phyloP scores from a whole-genome alignment of 2,888 invertebrate genomes.

The Latrodectus elegans region DNA sequence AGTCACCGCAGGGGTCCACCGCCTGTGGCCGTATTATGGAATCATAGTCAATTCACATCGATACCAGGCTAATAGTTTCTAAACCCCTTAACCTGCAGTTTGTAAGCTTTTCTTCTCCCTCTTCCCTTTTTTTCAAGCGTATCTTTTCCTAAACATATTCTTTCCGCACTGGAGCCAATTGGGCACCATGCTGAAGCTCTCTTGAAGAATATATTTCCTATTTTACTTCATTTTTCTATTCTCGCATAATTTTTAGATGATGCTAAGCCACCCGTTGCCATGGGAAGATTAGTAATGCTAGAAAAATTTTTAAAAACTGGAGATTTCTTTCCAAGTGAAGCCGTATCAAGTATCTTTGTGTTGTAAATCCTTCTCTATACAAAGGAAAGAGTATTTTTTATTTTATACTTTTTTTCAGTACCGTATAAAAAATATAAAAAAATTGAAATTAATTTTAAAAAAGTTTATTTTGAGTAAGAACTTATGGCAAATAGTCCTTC shows the following conservation, averaged over 20 bases:
- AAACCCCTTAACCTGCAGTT: slow-evolving; percentile 47
- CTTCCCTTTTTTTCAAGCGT: neutral
- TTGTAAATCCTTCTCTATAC: no score
- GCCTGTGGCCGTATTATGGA: slow-evolving; percentile 39
- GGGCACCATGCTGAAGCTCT: neutral
- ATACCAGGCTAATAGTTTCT: slow-evolving; percentile 61
- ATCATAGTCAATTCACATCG: slow-evolving; percentile 1
- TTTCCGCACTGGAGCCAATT: neutral
- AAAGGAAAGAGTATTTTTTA: no score
- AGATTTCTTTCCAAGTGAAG: no score
- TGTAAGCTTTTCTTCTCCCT: slow-evolving; percentile 7
- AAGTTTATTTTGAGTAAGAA: no score
- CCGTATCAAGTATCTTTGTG: no score
- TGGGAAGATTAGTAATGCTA: no score
- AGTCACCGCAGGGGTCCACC: slow-evolving; percentile 33
- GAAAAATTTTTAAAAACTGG: no score
- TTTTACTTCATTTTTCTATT: neutral
- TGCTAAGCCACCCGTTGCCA: neutral
- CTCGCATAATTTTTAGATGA: neutral
- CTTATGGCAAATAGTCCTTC: no score
- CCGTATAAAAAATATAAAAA: no score
- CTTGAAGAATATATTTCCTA: neutral
- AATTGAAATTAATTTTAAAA: no score
- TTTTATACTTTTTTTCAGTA: no score
- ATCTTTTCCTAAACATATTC: neutral